phyloP scores from a whole-genome alignment of 2,888 invertebrate genomes.

The Pseudoips prasinana region DNA sequence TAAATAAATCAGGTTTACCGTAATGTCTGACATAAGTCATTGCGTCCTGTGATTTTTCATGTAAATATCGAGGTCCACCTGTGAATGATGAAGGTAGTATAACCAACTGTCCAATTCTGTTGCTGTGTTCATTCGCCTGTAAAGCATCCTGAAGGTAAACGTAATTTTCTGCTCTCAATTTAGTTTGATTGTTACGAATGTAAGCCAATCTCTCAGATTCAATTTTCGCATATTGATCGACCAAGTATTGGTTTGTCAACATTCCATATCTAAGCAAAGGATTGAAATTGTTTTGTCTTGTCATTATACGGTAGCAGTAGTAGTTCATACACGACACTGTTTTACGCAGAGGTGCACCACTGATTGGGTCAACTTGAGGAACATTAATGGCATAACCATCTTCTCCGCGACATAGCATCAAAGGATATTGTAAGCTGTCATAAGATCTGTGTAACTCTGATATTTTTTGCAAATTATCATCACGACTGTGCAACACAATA shows the following conservation, averaged over 20 bases:
- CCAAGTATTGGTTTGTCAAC: slow-evolving; percentile 22
- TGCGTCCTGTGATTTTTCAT: too few species aligned
- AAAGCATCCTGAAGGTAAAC: slow-evolving; percentile 21
- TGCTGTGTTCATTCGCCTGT: slow-evolving; percentile 15
- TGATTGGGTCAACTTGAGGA: slow-evolving; percentile 23
- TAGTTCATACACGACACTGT: slow-evolving; percentile 25
- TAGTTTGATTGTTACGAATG: slow-evolving; percentile 20
- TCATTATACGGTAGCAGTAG: slow-evolving; percentile 26
- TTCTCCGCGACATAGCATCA: slow-evolving; percentile 4
- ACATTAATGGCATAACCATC: slow-evolving; percentile 9
- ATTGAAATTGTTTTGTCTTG: slow-evolving; percentile 21
- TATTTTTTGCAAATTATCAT: slow-evolving; percentile 5
- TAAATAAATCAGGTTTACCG: too few species aligned
- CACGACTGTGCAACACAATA: slow-evolving; percentile 2
- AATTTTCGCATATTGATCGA: slow-evolving; percentile 26
- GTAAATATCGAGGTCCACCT: too few species aligned
- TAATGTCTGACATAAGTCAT: too few species aligned
- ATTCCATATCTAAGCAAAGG: slow-evolving; percentile 22
- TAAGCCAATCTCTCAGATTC: slow-evolving; percentile 23
- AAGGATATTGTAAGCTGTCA: slow-evolving; percentile 1
- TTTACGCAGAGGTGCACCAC: too few species aligned
- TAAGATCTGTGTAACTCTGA: slow-evolving; percentile 5
- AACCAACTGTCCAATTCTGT: too few species aligned
- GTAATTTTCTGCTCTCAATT: slow-evolving; percentile 21
- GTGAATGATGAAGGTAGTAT: too few species aligned